These are phyloP conservation scores for Hoplodrina ambigua DNA, from an alignment of 2,888 invertebrate genomes.

Conservation along the genomic window DNA sequence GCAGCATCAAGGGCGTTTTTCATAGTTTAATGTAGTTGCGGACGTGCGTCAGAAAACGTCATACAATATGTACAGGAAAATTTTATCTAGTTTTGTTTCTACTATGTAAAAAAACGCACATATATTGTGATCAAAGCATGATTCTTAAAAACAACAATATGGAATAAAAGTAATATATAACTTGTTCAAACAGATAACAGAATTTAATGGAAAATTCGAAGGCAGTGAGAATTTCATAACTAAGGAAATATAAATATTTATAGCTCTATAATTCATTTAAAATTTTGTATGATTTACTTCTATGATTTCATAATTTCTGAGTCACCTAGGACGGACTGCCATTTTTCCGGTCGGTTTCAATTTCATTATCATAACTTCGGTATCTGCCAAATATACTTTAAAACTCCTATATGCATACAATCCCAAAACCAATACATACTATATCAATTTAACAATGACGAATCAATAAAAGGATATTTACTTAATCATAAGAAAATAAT, in stretches of 20 bases:
- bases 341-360: conserved; percentile 25
- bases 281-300: neutral
- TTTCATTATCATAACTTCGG: conserved; percentile 26
- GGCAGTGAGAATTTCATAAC: neutral
- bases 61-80: conserved; percentile 2
- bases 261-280: neutral
- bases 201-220: neutral
- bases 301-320: conserved; percentile 26
- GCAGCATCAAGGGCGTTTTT: neutral
- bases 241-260: neutral
- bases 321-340: conserved; percentile 46
- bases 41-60: neutral
- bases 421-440: conserved; percentile 2
- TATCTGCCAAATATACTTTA: conserved; percentile 26
- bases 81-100: neutral
- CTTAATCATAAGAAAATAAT: conserved; percentile 25
- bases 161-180: conserved; percentile 1
- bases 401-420: conserved; percentile 1
- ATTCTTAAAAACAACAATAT: neutral
- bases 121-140: conserved; percentile 2
- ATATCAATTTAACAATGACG: conserved; percentile 21
- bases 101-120: conserved; percentile 6
- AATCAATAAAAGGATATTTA: conserved; percentile 21
- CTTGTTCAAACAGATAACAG: conserved; percentile 8
- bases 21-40: neutral